Percentiles rank a stretch among this genome's conserved stretches.
phyloP scores from a whole-genome alignment of 64 coral and sea anemone genomes.

The Orbicella faveolata region DNA sequence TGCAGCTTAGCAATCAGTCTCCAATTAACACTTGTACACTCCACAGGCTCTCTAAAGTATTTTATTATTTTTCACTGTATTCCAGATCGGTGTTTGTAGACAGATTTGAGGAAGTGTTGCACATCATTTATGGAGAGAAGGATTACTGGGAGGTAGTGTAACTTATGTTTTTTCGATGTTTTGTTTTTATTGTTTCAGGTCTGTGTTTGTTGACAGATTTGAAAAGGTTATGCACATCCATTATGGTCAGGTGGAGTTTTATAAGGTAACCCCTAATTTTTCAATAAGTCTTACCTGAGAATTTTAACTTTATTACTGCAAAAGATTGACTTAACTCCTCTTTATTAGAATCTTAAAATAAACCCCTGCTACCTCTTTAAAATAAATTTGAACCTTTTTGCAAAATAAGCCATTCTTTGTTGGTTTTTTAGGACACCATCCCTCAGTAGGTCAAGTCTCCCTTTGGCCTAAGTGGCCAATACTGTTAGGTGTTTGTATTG shows the following conservation, averaged over 20 bases:
- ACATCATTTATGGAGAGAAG: conserved; percentile 87
- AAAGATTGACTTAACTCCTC: too few relatives aligned
- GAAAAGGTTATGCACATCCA: conserved; percentile 59
- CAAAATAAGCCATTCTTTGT: too few relatives aligned
- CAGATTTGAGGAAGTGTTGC: conserved; percentile 91
- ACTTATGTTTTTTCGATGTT: not conserved
- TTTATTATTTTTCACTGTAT: conserved; percentile 7
- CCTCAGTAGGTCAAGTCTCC: too few relatives aligned
- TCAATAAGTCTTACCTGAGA: not conserved
- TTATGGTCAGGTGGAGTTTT: conserved; percentile 68
- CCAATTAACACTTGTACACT: too few relatives aligned
- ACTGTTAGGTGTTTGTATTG: too few relatives aligned
- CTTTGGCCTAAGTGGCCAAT: too few relatives aligned
- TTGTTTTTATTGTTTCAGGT: conserved; percentile 35
- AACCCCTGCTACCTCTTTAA: too few relatives aligned
- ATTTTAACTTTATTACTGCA: not conserved
- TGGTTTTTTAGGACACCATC: too few relatives aligned
- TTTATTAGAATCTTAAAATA: too few relatives aligned
- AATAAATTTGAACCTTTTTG: too few relatives aligned
- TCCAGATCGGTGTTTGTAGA: conserved; percentile 94
- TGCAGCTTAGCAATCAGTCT: too few relatives aligned
- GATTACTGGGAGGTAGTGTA: conserved; percentile 86
- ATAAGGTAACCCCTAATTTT: conserved; percentile 34
- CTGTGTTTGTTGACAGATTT: conserved; percentile 53
- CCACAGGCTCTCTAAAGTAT: too few relatives aligned